Conservation (phyloP, 2,797 vertebrate genomes). For the Coluber constrictor region DNA sequence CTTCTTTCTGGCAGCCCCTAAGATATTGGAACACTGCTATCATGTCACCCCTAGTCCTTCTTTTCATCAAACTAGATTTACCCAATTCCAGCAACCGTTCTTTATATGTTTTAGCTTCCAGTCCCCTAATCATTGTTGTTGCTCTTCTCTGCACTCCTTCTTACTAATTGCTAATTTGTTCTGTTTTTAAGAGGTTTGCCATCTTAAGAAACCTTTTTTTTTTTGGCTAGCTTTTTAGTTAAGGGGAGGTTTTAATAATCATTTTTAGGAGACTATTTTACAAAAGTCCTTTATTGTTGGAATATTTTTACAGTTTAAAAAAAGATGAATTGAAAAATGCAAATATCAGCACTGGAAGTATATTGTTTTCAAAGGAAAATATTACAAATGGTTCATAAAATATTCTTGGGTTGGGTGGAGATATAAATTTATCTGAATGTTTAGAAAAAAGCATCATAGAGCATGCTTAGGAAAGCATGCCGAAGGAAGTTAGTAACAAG, state of each 20-base stretch:
- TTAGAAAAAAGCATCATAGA: background rate
- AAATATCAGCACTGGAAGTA: background rate
- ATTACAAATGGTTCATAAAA: background rate
- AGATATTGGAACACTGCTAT: no score
- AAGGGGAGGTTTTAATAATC: background rate
- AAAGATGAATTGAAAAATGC: background rate
- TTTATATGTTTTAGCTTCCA: no score
- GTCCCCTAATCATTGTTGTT: no score
- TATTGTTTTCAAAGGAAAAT: background rate
- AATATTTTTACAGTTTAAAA: background rate
- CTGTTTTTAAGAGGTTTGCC: slow-evolving; percentile 33
- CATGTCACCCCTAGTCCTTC: no score
- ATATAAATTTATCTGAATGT: background rate
- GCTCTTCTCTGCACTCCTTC: no score
- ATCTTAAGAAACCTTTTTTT: background rate
- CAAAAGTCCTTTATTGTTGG: background rate
- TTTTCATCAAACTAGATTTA: no score
- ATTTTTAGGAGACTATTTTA: background rate
- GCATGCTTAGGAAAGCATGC: background rate
- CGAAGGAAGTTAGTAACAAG: background rate
- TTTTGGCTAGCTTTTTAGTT: slow-evolving; percentile 8
- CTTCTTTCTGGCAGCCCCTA: no score
- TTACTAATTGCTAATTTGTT: slow-evolving; percentile 22
- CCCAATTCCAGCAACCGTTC: no score
- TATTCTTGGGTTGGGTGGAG: background rate